Percentiles rank a stretch among this genome's conserved stretches.
Conservation (phyloP, 2,888 invertebrate genomes). For the Reticulitermes lucifugus region DNA sequence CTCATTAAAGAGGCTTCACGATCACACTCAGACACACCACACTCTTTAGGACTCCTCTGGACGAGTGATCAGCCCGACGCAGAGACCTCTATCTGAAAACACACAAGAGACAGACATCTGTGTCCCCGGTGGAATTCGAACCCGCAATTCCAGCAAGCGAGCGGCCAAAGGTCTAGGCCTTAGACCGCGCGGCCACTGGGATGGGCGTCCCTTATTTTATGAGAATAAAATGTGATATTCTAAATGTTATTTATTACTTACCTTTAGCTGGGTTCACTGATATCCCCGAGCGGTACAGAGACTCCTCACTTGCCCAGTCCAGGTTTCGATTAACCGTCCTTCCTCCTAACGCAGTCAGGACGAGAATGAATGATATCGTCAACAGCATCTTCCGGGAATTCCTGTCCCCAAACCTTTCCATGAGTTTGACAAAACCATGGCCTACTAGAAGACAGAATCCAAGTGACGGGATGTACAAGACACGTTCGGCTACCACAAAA, state of each 20-base stretch:
- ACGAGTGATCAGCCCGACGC: too few relatives aligned
- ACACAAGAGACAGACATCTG: too few relatives aligned
- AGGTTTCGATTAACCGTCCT: slow-evolving; percentile 85
- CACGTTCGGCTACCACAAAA: slow-evolving; percentile 96
- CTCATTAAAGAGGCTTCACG: too few relatives aligned
- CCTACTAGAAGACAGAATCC: slow-evolving; percentile 93
- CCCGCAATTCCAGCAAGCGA: too few relatives aligned
- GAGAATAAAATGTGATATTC: too few relatives aligned
- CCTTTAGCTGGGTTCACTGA: slow-evolving; percentile 97
- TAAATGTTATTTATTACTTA: slow-evolving; percentile 62
- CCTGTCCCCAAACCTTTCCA: slow-evolving; percentile 43
- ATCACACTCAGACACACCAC: too few relatives aligned
- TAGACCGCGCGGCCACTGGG: too few relatives aligned
- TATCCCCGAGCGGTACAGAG: slow-evolving; percentile 90
- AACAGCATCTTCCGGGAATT: slow-evolving; percentile 52
- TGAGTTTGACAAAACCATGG: slow-evolving; percentile 61
- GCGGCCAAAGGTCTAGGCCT: too few relatives aligned
- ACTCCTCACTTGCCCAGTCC: slow-evolving; percentile 95
- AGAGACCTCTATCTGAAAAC: too few relatives aligned
- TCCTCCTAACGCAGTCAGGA: slow-evolving; percentile 76
- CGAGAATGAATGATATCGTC: slow-evolving; percentile 59
- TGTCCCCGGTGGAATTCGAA: too few relatives aligned
- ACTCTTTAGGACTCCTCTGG: too few relatives aligned
- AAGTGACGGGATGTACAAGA: slow-evolving; percentile 95
- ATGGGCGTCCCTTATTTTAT: too few relatives aligned